These are phyloP conservation scores for Calameuta pallipes DNA, from an alignment of 2,888 invertebrate species.

Conservation along the genomic window DNA sequence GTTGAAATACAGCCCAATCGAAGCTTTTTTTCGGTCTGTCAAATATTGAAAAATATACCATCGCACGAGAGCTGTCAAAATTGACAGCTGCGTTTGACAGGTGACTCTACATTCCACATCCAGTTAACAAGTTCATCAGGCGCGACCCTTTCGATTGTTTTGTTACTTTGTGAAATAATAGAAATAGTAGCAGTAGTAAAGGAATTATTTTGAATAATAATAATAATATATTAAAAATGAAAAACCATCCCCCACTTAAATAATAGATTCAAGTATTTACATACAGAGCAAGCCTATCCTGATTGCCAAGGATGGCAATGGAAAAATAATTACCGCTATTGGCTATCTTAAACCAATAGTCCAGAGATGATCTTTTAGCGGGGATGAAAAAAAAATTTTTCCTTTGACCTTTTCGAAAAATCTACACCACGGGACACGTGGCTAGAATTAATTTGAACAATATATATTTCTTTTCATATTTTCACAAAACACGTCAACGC, in stretches of 20 bases:
- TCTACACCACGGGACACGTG: background rate
- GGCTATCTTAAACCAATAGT: background rate
- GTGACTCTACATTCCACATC: background rate
- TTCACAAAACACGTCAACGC: background rate
- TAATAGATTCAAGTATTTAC: background rate
- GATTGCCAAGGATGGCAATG: background rate
- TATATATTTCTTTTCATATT: background rate
- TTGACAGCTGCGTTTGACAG: background rate
- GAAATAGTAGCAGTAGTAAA: background rate
- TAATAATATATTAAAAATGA: too few species aligned
- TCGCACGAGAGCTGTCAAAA: background rate
- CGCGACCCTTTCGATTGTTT: background rate
- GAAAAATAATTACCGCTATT: background rate
- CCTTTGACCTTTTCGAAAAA: background rate
- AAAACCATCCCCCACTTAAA: background rate
- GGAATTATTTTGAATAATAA: too few species aligned
- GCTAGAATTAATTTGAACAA: background rate
- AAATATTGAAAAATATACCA: background rate
- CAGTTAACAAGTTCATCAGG: background rate
- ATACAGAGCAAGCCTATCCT: background rate
- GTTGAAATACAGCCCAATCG: too few species aligned
- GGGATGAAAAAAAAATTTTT: too few species aligned
- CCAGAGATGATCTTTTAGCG: too few species aligned
- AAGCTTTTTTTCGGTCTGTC: background rate
- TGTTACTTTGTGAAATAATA: background rate